Base-by-base conservation (phyloP, 1,140 invertebrate species). In the Drosophila ananassae region DNA sequence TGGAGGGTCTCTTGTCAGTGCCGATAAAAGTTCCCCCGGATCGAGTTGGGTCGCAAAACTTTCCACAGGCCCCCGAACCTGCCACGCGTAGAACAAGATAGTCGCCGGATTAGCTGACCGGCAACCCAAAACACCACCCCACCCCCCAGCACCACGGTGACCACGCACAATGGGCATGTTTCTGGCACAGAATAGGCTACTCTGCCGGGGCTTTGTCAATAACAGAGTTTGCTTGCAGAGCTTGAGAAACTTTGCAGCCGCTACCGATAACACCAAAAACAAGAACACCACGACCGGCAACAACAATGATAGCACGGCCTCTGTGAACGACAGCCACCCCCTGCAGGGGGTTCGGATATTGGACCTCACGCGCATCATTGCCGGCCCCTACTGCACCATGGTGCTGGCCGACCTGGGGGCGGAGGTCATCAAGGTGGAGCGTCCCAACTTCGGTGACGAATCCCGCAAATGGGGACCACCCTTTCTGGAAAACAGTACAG, bases 401-500 rank as follows among this genome's bases (percentile, higher is more conserved):
- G 94, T 98, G 21, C 92, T 99, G 5, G 96, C 96, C 2, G 98
- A 99, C 92, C 92, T 99, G 34, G 98, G 98, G 4, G 98, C 98
- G 2, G 97, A 99, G 91, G 94, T 99, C 2, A 96, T 99, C 30
- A 99, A 99, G 93, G 94, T 98, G 32, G 97, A 98, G 84, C 94
- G 94, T 77, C 95, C 95, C 47, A 60, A 73, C 47, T 94, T 94
- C 4, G 92, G 90, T n/a, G 98, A 99, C 93, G 98, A 99, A 78
- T 95, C 97, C 0, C 93, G 98, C 44, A 95, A 95, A 52, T 99
- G 98, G 98, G 97, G 97, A 0, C 98, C 98, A 3, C 98, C 98
- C 0, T 98, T 98, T 91, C 92, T 97, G 44, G 90, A 93, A 21
- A 94, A 94, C 9, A 95, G 95, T 22, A 91, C 93, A 17, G 95